Evolutionary conservation across 2,113 vertebrate species (phyloP).

Genomic region (Tetrao urogallus): DNA sequence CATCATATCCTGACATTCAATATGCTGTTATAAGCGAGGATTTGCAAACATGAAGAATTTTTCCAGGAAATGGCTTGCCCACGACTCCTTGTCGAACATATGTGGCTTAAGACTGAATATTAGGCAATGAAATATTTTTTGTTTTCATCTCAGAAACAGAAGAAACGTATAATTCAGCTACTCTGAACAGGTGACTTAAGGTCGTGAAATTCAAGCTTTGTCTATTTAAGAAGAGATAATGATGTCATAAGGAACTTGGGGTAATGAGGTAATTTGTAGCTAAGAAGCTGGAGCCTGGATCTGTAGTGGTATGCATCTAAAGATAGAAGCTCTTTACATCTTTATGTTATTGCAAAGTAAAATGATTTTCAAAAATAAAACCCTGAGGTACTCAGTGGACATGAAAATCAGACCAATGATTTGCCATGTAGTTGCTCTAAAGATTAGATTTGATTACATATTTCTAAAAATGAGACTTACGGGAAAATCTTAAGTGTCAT

Average conservation of each 20-base stretch:
- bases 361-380: conserved; percentile 9
- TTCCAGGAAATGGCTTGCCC: not conserved
- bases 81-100: not conserved
- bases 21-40: not conserved
- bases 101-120: not conserved
- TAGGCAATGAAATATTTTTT: not conserved
- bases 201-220: not conserved
- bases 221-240: not conserved
- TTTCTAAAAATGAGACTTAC: not conserved
- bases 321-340: not conserved
- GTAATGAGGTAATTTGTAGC: rapidly evolving
- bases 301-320: not conserved
- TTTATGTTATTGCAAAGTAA: not conserved
- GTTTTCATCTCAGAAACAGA: not conserved
- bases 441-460: not conserved
- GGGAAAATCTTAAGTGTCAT: not conserved
- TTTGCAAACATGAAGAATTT: not conserved
- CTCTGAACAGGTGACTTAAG: not conserved
- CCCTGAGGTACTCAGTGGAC: not conserved
- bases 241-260: not conserved
- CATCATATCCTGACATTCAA: not conserved
- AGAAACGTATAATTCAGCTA: not conserved
- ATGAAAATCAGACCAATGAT: not conserved
- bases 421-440: not conserved
- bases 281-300: not conserved